A percentile compares a stretch with the other conserved stretches of the same genome.
phyloP scores from a whole-genome alignment of 2,113 vertebrate species.

The Eurypyga helias region DNA sequence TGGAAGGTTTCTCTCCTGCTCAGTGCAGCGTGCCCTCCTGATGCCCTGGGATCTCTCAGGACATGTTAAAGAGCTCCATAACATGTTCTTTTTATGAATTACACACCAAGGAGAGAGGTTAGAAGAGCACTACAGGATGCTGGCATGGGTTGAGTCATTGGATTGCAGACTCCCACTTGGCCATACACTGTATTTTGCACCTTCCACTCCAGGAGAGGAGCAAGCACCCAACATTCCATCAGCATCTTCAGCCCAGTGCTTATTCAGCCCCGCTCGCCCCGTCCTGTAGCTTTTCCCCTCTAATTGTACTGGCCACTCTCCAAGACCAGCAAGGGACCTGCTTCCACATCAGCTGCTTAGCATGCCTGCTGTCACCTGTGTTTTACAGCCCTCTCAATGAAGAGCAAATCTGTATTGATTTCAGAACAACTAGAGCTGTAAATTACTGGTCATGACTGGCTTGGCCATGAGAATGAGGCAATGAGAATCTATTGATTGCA shows the following conservation, averaged over 20 bases:
- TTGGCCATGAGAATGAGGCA: conserved; percentile 64
- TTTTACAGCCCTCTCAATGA: conserved; percentile 68
- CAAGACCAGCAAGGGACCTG: background rate
- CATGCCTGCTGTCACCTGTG: conserved; percentile 21
- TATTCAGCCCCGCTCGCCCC: background rate
- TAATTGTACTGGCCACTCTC: background rate
- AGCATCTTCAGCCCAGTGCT: background rate
- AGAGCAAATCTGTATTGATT: conserved; percentile 79
- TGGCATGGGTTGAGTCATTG: background rate
- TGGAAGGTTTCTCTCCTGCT: background rate
- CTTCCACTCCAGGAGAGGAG: background rate
- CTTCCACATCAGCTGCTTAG: background rate
- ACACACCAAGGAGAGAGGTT: background rate
- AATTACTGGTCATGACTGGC: conserved; percentile 75
- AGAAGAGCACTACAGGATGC: background rate
- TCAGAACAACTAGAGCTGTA: conserved; percentile 62
- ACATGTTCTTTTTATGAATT: background rate
- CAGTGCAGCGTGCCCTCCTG: background rate
- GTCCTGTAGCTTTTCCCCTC: background rate
- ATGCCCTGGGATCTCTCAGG: rapidly evolving
- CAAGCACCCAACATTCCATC: background rate
- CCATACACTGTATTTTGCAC: background rate
- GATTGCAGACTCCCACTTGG: no score
- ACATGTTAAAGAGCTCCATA: background rate
- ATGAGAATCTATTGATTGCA: conserved; percentile 69